These are phyloP conservation scores for Tauraco erythrolophus DNA, from an alignment of 2,113 vertebrate species.

Conservation along the genomic window DNA sequence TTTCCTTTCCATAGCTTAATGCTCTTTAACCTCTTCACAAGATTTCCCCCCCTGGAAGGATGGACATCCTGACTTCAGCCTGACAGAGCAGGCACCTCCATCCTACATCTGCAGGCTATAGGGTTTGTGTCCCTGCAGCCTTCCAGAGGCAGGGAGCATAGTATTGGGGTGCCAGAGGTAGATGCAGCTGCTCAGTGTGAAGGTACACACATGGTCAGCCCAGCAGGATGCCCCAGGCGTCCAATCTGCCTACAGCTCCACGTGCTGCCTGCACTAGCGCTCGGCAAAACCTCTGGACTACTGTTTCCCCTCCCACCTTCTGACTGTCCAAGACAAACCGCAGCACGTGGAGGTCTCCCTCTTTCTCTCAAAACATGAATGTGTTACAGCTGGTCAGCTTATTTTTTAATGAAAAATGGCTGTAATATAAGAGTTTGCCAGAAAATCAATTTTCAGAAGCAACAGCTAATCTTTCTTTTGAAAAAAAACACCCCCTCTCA, in stretches of 20 bases:
- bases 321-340: neutral
- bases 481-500: neutral
- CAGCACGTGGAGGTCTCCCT: neutral
- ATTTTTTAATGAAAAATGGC: slow-evolving; percentile 36
- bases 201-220: rapidly evolving
- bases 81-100: neutral
- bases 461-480: slow-evolving; percentile 49
- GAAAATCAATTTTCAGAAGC: slow-evolving; percentile 55
- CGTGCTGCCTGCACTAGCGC: rapidly evolving
- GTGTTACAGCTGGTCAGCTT: slow-evolving; percentile 14
- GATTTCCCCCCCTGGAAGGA: rapidly evolving
- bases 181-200: neutral
- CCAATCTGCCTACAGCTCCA: rapidly evolving
- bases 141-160: neutral
- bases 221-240: neutral
- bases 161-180: neutral
- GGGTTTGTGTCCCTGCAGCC: neutral
- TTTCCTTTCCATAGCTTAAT: neutral
- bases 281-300: neutral
- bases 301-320: neutral
- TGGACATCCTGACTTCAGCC: neutral
- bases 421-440: slow-evolving; percentile 28
- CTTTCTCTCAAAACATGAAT: neutral
- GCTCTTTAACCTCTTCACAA: neutral
- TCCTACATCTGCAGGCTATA: neutral